Conservation (phyloP, 92 coral and sea anemone genomes). For the Galaxea fascicularis region DNA sequence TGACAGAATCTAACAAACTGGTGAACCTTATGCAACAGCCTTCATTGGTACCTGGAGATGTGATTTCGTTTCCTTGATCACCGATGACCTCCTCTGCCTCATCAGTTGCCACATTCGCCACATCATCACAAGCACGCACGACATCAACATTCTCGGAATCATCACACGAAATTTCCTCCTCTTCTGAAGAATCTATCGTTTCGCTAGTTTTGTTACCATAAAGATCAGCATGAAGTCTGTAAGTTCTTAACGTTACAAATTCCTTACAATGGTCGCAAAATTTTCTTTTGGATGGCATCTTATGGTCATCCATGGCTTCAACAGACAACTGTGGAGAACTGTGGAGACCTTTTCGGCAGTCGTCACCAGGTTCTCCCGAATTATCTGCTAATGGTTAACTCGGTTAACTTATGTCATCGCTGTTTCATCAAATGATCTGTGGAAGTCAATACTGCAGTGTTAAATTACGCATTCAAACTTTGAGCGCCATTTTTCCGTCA, state of each 20-base stretch:
- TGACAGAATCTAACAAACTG: too few relatives aligned
- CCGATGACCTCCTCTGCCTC: not conserved
- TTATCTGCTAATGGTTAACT: not conserved
- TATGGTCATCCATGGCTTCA: too few relatives aligned
- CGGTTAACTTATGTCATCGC: not conserved
- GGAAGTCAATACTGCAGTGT: not conserved
- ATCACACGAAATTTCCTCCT: constrained; percentile 28
- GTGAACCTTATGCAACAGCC: too few relatives aligned
- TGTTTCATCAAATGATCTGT: constrained; percentile 6
- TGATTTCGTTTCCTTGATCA: not conserved
- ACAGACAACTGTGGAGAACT: too few relatives aligned
- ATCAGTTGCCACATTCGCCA: not conserved
- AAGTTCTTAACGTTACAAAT: constrained; percentile 53
- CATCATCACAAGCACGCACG: not conserved
- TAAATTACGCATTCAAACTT: constrained; percentile 30
- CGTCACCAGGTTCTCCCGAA: not conserved
- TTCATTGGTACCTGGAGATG: too few relatives aligned
- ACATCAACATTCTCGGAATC: constrained; percentile 19
- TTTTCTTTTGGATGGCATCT: constrained; percentile 45
- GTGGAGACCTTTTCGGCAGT: not conserved
- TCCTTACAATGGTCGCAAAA: constrained; percentile 65
- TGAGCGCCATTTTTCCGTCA: constrained; percentile 15
- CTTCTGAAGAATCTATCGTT: constrained; percentile 31
- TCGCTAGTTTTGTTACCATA: constrained; percentile 20
- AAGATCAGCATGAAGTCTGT: constrained; percentile 46